Conservation (phyloP, 2,888 invertebrate species). For the Eumacrocentrus americanus region DNA sequence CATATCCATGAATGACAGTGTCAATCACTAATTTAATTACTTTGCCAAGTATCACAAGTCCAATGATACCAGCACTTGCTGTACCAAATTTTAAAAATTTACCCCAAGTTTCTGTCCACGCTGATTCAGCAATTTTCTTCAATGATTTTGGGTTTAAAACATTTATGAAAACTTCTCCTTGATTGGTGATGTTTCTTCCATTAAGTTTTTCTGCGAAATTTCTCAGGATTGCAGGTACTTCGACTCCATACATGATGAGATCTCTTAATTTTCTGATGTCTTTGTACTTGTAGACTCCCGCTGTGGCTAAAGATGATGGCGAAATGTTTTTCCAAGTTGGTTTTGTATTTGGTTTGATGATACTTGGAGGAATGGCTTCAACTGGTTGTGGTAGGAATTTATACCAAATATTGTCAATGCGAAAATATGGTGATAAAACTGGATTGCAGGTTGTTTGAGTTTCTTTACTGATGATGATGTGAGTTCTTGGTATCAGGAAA, state of each 20-base stretch:
- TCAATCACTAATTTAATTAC: constrained; percentile 5
- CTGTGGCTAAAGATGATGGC: constrained; percentile 13
- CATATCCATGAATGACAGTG: constrained; percentile 3
- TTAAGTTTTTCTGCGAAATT: constrained; percentile 22
- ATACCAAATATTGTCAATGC: constrained; percentile 36
- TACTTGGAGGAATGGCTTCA: constrained; percentile 6
- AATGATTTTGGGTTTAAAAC: constrained; percentile 30
- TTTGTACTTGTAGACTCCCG: constrained; percentile 26
- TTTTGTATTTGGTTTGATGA: constrained; percentile 16
- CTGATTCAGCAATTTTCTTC: constrained; percentile 21
- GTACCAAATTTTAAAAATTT: constrained; percentile 23
- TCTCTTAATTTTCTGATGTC: not conserved
- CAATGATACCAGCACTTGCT: constrained; percentile 14
- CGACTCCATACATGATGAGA: constrained; percentile 23
- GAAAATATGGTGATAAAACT: no score
- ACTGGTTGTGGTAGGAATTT: constrained; percentile 5
- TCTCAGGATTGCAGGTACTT: constrained; percentile 27
- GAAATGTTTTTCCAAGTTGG: constrained; percentile 24
- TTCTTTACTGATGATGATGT: constrained; percentile 35
- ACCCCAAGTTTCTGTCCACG: constrained; percentile 13
- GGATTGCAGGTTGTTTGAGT: no score
- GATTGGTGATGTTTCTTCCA: constrained; percentile 5
- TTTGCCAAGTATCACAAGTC: not conserved
- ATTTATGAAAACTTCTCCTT: constrained; percentile 11
- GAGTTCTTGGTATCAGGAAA: constrained; percentile 38